phyloP scores from a whole-genome alignment of 2,888 invertebrate genomes.

The Drosophila aldrichi region DNA sequence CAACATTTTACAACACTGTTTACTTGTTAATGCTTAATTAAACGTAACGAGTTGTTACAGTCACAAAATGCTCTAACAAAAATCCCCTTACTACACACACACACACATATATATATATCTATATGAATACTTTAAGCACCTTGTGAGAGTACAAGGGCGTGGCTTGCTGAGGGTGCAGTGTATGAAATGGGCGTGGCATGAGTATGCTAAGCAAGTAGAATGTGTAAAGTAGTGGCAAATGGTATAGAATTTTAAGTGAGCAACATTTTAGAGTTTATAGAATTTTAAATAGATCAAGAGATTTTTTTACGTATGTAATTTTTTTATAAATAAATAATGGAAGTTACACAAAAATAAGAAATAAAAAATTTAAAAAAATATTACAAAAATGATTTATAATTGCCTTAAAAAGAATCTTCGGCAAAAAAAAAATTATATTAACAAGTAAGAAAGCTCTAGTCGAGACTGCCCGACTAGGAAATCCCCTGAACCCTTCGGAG shows the following conservation, averaged over 20 bases:
- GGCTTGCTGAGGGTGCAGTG: not conserved
- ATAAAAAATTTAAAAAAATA: too few relatives aligned
- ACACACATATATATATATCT: not conserved
- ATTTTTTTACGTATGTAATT: too few relatives aligned
- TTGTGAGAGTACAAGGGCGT: not conserved
- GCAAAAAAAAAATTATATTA: too few relatives aligned
- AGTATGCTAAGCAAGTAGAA: not conserved
- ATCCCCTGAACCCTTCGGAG: too few relatives aligned
- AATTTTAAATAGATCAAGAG: too few relatives aligned
- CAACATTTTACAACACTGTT: constrained; percentile 1
- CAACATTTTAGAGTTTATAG: not conserved
- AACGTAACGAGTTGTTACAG: not conserved
- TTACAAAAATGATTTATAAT: too few relatives aligned
- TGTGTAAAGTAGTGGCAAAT: not conserved
- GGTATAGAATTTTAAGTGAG: not conserved
- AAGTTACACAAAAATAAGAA: too few relatives aligned
- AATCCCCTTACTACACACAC: not conserved
- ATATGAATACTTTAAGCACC: not conserved
- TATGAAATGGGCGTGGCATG: not conserved
- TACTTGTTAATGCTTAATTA: not conserved
- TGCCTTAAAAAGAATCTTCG: too few relatives aligned
- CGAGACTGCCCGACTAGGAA: too few relatives aligned
- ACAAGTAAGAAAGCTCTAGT: too few relatives aligned
- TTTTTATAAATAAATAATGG: too few relatives aligned
- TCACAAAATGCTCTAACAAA: not conserved